Evolutionary conservation across 2,113 vertebrate species (phyloP).

Genomic region (Glareola pratincola): DNA sequence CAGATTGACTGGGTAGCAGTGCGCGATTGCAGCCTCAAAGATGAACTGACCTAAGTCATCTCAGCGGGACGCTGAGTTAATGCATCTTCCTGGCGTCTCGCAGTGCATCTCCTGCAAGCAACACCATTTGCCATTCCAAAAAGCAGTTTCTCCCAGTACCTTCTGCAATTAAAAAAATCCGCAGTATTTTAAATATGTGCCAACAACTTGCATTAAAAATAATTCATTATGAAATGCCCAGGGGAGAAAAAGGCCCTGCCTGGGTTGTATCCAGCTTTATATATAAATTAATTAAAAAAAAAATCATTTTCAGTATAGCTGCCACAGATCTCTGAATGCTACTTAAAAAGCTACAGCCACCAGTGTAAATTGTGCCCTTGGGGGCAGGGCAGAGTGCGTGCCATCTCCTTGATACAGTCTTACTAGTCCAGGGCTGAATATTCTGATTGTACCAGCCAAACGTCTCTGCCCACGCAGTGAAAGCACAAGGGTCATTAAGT

Average conservation of each 20-base stretch:
- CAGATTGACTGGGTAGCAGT: neutral
- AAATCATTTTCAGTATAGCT: neutral
- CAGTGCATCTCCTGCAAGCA: neutral
- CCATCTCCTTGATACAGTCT: neutral
- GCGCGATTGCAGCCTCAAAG: neutral
- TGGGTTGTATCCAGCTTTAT: neutral
- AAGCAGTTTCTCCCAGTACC: neutral
- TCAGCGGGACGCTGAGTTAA: neutral
- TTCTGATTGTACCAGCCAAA: accelerated
- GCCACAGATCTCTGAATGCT: neutral
- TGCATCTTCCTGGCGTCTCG: neutral
- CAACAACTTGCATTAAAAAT: neutral
- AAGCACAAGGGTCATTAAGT: neutral
- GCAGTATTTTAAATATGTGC: neutral
- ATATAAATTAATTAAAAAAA: neutral
- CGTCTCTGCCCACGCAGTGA: neutral
- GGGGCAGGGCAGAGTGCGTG: accelerated
- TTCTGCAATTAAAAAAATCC: neutral
- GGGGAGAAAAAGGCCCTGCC: neutral
- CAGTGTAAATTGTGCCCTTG: neutral
- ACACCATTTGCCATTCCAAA: neutral
- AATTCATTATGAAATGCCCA: neutral
- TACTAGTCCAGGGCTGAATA: neutral
- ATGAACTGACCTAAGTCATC: neutral
- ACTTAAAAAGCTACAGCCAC: neutral